Evolutionary conservation across 2,113 vertebrate species (phyloP).

Genomic region (Malaclemys terrapin): DNA sequence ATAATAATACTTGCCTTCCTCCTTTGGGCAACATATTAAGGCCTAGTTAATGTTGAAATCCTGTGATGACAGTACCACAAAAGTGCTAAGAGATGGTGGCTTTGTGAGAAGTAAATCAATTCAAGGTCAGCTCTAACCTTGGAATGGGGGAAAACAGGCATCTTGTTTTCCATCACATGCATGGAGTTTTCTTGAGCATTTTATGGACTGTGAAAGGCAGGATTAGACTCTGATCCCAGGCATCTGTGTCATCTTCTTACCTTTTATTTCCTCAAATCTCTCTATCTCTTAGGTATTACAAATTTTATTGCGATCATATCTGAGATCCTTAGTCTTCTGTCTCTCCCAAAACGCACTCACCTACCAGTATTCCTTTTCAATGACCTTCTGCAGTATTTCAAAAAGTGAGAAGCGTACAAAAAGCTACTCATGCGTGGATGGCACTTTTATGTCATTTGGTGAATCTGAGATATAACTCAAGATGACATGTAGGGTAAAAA

Average conservation of each 20-base stretch:
- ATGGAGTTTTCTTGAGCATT: neutral
- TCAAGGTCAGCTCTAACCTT: neutral
- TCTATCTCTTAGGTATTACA: neutral
- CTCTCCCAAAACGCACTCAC: neutral
- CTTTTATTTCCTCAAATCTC: neutral
- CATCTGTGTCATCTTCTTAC: neutral
- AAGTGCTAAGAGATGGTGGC: rapidly evolving
- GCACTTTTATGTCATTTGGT: neutral
- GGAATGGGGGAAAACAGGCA: neutral
- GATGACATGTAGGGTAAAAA: neutral
- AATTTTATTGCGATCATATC: neutral
- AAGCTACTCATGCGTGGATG: neutral
- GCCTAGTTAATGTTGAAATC: neutral
- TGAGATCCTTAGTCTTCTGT: neutral
- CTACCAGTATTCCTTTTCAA: neutral
- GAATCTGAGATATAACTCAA: neutral
- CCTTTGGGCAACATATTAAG: neutral
- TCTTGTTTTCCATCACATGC: neutral
- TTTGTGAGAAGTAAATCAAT: neutral
- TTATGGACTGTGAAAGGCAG: neutral
- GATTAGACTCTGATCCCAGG: neutral
- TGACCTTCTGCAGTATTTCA: neutral
- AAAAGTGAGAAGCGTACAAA: neutral
- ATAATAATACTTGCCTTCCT: neutral
- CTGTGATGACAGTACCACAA: neutral